A percentile compares a stretch with the other conserved stretches of the same genome.
phyloP scores from a whole-genome alignment of 2,888 invertebrate species.

The Orgyia antiqua region DNA sequence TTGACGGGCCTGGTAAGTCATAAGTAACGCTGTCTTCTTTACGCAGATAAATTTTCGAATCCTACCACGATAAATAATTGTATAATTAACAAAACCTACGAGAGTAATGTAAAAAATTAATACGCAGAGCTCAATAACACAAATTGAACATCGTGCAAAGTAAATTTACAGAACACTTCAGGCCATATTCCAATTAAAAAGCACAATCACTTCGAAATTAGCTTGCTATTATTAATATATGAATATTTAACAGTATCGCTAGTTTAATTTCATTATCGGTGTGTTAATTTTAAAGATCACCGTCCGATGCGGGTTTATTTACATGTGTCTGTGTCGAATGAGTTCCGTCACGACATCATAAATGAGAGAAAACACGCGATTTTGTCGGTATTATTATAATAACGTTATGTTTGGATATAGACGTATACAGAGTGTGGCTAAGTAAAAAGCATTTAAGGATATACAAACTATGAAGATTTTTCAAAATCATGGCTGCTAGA shows the following conservation, averaged over 20 bases:
- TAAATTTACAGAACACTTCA: background rate
- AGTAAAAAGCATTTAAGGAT: too few species aligned
- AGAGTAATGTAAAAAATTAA: too few species aligned
- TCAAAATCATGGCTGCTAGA: too few species aligned
- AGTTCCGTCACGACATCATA: slow-evolving; percentile 33
- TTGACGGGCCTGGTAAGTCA: too few species aligned
- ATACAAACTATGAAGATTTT: too few species aligned
- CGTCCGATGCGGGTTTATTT: slow-evolving; percentile 34
- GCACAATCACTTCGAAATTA: slow-evolving; percentile 5
- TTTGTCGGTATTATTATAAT: slow-evolving; percentile 14
- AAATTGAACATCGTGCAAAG: background rate
- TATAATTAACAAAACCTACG: too few species aligned
- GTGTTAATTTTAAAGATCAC: slow-evolving; percentile 30
- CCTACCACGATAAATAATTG: too few species aligned
- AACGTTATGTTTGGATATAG: too few species aligned
- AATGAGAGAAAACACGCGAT: slow-evolving; percentile 33
- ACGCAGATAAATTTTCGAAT: too few species aligned
- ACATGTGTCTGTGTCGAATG: slow-evolving; percentile 34
- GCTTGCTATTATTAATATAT: slow-evolving; percentile 11
- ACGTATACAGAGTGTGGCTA: too few species aligned
- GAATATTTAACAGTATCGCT: slow-evolving; percentile 17
- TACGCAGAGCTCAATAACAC: too few species aligned
- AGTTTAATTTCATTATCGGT: slow-evolving; percentile 22
- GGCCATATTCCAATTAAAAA: slow-evolving; percentile 5
- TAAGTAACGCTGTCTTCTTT: too few species aligned